Evolutionary conservation across 1,140 invertebrate genomes (phyloP), one percentile per base, ranked within the genome.

Genomic region (Drosophila saltans): DNA sequence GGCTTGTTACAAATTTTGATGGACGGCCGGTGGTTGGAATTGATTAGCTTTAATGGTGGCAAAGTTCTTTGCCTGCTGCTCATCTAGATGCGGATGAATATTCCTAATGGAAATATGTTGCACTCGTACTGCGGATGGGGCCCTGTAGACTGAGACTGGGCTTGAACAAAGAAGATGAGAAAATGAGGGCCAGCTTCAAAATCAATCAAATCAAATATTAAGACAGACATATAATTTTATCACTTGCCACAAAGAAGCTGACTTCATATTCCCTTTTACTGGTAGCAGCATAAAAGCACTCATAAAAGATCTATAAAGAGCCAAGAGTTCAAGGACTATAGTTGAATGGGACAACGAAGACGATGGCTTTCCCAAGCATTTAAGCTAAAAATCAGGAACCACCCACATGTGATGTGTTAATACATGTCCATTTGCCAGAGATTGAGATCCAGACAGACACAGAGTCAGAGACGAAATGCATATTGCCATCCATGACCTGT

Each of bases 1-100:
- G 72, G 83, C 80, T 83, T 88, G 83, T 88, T 88, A 89, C 80
- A 83, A 80, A 83, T 89, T 88, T 89, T 88, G 84, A 88, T 83
- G 77, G 83, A 89, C 83, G 69, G 80, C 73, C 56, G 69, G 70
- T 64, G 83, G 80, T 78, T 80, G 76, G 75, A 88, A 88, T 88
- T 88, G 83, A 88, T 88, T 89, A 81, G 80, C 83, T 88, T 88
- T 89, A 89, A 86, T 86, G 83, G 77, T 86, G 68, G 73, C 81
- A 80, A 83, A 80, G 75, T 83, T 80, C 60, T 73, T 63, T 64
- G 60, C 57, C 67, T 56, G 48, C 63, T 55, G 56, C 62, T 48
- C 66, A 60, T 26, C 62, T 52, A 43, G 33, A 33, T 36, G n/a
- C 45, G 39, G 33, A 65, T 72, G 75, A 63, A 83, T 79, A 83